A percentile compares a stretch with the other conserved stretches of the same genome.
These are phyloP conservation scores for Scaptomyza graminum DNA, from an alignment of 1,140 invertebrate species.

Conservation along the genomic window DNA sequence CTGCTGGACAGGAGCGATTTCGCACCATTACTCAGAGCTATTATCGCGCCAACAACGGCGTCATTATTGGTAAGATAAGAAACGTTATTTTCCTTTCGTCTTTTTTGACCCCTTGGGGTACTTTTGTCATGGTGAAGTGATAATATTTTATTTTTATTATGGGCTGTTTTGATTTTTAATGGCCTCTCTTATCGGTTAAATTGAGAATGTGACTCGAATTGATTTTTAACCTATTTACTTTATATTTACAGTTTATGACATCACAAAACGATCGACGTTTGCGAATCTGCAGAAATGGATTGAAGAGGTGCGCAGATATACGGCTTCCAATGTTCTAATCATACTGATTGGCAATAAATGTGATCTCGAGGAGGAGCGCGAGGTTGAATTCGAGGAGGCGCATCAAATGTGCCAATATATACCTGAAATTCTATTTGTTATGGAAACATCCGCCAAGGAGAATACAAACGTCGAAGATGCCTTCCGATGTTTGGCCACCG, in stretches of 20 bases:
- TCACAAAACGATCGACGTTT: constrained; percentile 95
- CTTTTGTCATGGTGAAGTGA: constrained; percentile 37
- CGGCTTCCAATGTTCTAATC: constrained; percentile 94
- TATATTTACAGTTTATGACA: constrained; percentile 91
- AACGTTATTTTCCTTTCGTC: constrained; percentile 35
- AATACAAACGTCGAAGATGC: constrained; percentile 97
- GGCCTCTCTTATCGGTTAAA: constrained; percentile 35
- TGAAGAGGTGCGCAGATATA: constrained; percentile 96
- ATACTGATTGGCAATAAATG: constrained; percentile 96
- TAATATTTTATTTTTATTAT: constrained; percentile 53
- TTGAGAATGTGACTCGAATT: constrained; percentile 27
- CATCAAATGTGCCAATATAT: constrained; percentile 92
- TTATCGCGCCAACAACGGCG: constrained; percentile 95
- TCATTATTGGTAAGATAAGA: constrained; percentile 89
- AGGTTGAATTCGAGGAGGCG: constrained; percentile 93
- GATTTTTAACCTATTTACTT: not conserved
- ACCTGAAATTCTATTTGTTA: constrained; percentile 91
- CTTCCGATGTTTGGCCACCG: constrained; percentile 94
- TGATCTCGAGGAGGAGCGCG: constrained; percentile 91
- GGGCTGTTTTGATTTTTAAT: constrained; percentile 57
- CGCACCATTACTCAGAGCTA: constrained; percentile 97
- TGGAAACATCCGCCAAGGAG: constrained; percentile 97
- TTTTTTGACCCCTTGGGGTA: constrained; percentile 23
- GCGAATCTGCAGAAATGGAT: constrained; percentile 95
- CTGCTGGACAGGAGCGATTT: constrained; percentile 96